Conservation (phyloP, 2,113 vertebrate genomes). For the Crotalus viridis region DNA sequence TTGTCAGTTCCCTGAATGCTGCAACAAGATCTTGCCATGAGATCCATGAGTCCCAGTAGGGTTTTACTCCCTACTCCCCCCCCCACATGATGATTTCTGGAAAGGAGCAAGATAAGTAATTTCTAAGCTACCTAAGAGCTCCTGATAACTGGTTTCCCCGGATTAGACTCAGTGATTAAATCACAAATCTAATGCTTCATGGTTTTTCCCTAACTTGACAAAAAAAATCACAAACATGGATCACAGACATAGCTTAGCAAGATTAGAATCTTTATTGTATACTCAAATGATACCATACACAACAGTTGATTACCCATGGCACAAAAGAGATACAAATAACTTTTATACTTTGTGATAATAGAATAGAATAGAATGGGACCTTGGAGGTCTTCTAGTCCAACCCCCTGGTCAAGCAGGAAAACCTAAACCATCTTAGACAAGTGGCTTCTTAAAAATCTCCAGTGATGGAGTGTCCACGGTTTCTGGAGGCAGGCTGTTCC, state of each 20-base stretch:
- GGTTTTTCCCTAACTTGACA: neutral
- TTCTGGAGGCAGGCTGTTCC: too few relatives aligned
- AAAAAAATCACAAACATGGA: neutral
- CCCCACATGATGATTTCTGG: neutral
- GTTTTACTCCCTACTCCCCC: neutral
- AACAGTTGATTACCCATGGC: neutral
- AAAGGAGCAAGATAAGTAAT: neutral
- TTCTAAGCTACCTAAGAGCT: neutral
- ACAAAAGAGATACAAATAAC: neutral
- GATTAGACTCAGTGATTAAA: neutral
- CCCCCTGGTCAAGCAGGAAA: too few relatives aligned
- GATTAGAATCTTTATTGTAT: neutral
- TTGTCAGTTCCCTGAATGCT: neutral
- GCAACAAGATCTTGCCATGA: neutral
- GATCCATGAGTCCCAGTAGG: neutral
- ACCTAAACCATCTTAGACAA: too few relatives aligned
- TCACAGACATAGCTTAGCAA: too few relatives aligned
- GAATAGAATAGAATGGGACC: too few relatives aligned
- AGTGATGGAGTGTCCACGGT: too few relatives aligned
- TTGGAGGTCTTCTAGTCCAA: too few relatives aligned
- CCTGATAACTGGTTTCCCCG: neutral
- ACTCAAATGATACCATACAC: neutral
- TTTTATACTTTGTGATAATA: neutral
- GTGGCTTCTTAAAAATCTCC: too few relatives aligned
- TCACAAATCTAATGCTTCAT: neutral